Evolutionary conservation across 2,888 invertebrate species (phyloP).

Genomic region (Pammene fasciana): DNA sequence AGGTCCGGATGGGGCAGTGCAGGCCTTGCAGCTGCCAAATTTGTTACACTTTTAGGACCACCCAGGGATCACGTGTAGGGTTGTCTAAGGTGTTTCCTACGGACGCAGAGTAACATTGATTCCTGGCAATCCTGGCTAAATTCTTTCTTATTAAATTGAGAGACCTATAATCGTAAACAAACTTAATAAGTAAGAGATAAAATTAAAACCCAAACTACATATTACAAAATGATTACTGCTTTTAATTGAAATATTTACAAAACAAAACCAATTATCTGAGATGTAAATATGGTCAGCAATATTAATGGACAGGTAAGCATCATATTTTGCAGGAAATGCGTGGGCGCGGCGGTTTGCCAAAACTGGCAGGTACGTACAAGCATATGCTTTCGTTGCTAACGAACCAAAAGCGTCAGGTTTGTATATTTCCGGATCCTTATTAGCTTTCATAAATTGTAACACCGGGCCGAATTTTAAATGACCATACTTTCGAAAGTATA

Average conservation of each 20-base stretch:
- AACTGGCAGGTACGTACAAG: constrained; percentile 19
- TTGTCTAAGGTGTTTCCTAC: too few species aligned
- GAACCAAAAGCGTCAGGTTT: constrained; percentile 4
- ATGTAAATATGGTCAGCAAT: constrained; percentile 22
- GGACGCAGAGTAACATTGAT: too few species aligned
- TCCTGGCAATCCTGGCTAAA: too few species aligned
- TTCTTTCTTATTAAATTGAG: too few species aligned
- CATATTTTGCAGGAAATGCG: constrained; percentile 24
- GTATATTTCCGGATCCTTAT: constrained; percentile 13
- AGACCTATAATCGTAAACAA: too few species aligned
- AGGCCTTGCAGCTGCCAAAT: too few species aligned
- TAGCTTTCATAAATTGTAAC: constrained; percentile 4
- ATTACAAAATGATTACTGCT: constrained; percentile 2
- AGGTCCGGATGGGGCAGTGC: too few species aligned
- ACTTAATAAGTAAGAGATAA: too few species aligned
- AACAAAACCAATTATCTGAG: constrained; percentile 25
- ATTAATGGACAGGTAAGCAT: constrained; percentile 13
- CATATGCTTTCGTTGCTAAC: constrained; percentile 22
- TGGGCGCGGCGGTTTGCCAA: constrained; percentile 29
- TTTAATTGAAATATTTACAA: constrained; percentile 23
- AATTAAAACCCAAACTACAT: constrained; percentile 1
- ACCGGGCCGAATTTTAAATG: too few species aligned
- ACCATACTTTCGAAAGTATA: not conserved
- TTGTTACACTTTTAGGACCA: too few species aligned
- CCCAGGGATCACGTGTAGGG: too few species aligned